Conservation (phyloP, 2,888 invertebrate species). For the Melangyna quadrimaculata region DNA sequence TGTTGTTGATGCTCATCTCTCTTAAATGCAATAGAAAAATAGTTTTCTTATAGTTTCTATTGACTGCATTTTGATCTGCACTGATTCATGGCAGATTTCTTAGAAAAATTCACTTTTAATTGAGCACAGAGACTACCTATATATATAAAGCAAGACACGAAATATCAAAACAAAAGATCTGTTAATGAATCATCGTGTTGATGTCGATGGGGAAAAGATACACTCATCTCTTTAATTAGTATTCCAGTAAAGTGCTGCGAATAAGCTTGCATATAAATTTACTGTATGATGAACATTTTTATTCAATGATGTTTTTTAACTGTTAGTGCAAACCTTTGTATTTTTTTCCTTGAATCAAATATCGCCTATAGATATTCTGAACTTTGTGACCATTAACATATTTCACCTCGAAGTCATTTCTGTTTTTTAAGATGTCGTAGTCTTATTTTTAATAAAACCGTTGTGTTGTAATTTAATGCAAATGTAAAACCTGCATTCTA, state of each 20-base stretch:
- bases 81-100: slow-evolving; percentile 60
- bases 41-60: neutral
- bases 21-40: slow-evolving; percentile 5
- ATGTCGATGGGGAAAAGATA: slow-evolving; percentile 6
- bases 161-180: slow-evolving; percentile 26
- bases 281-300: slow-evolving; percentile 55
- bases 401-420: neutral
- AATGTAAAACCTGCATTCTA: too few species aligned
- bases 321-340: neutral
- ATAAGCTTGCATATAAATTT: slow-evolving; percentile 40
- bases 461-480: too few species aligned
- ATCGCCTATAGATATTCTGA: neutral
- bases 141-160: too few species aligned
- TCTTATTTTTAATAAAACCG: neutral
- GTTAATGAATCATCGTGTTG: slow-evolving; percentile 38
- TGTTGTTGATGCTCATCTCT: neutral
- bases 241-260: slow-evolving; percentile 51
- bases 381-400: neutral
- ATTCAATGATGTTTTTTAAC: neutral
- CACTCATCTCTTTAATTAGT: slow-evolving; percentile 54
- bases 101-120: neutral
- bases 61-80: slow-evolving; percentile 38
- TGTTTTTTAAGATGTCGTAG: too few species aligned
- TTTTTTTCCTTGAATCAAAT: neutral
- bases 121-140: slow-evolving; percentile 7